Evolutionary conservation across 2,888 invertebrate species (phyloP).

Genomic region (Agrochola lychnidis): DNA sequence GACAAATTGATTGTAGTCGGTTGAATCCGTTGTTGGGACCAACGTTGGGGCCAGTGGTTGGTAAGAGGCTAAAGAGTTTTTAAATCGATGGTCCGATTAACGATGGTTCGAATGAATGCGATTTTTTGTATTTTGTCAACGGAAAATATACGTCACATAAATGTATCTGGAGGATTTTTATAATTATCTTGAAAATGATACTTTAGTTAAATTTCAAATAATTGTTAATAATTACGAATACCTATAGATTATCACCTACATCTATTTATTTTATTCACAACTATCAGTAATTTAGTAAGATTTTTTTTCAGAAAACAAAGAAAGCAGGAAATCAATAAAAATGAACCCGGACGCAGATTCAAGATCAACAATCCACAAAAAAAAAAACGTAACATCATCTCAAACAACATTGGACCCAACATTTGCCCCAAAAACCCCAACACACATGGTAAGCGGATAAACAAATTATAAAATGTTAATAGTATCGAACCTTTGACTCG

Average conservation of each 20-base stretch:
- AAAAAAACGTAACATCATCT: background rate
- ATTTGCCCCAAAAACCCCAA: conserved; percentile 28
- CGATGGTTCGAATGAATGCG: background rate
- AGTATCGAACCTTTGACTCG: conserved; percentile 85
- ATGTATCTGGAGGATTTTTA: background rate
- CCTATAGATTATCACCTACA: background rate
- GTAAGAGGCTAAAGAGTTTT: background rate
- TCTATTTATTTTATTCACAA: background rate
- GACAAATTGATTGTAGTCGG: conserved; percentile 74
- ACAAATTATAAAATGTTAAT: conserved; percentile 88
- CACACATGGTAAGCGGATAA: conserved; percentile 69
- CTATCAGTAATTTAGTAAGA: background rate
- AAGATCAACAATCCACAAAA: background rate
- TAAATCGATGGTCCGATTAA: background rate
- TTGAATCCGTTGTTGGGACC: conserved; percentile 34
- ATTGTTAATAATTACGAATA: accelerated
- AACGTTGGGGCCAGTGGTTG: conserved; percentile 37
- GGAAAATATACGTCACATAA: background rate
- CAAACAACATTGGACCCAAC: conserved; percentile 51
- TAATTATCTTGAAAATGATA: background rate
- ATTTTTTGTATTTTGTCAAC: background rate
- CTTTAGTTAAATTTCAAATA: background rate
- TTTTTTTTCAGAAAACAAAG: background rate
- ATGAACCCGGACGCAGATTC: background rate
- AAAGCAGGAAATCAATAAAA: background rate